Percentiles rank a stretch among this genome's conserved stretches.
These are phyloP conservation scores for Hycleus cichorii DNA, from an alignment of 1,140 invertebrate genomes.

Conservation along the genomic window DNA sequence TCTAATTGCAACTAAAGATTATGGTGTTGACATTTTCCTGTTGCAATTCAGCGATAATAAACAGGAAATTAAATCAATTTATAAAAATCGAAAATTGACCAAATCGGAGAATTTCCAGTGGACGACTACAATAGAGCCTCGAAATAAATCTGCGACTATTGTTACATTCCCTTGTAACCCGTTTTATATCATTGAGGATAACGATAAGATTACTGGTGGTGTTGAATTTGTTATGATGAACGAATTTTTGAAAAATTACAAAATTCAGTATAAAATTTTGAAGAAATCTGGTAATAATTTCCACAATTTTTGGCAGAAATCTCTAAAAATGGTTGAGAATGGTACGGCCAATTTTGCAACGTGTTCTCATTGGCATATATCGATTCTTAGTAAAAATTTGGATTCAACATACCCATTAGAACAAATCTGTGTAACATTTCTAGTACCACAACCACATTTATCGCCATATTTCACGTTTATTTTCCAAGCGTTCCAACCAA, in stretches of 20 bases:
- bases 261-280: not conserved
- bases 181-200: not conserved
- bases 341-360: constrained; percentile 1
- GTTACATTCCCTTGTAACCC: constrained; percentile 5
- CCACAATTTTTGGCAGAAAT: not conserved
- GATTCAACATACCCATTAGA: constrained; percentile 6
- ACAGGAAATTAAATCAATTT: not conserved
- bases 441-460: constrained; percentile 17
- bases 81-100: not conserved
- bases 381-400: not conserved
- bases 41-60: not conserved
- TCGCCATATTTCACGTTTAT: constrained; percentile 12
- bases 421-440: constrained; percentile 16
- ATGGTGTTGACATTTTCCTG: not conserved
- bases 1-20: not conserved
- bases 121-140: not conserved
- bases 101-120: not conserved
- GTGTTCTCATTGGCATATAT: constrained; percentile 5
- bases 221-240: constrained; percentile 7
- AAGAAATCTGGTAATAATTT: not conserved
- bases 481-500: constrained; percentile 9
- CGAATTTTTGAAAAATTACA: not conserved
- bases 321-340: not conserved
- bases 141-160: not conserved
- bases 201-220: constrained; percentile 1